Base-by-base conservation (phyloP, 2,888 invertebrate genomes). In the Ichneumon xanthorius region DNA sequence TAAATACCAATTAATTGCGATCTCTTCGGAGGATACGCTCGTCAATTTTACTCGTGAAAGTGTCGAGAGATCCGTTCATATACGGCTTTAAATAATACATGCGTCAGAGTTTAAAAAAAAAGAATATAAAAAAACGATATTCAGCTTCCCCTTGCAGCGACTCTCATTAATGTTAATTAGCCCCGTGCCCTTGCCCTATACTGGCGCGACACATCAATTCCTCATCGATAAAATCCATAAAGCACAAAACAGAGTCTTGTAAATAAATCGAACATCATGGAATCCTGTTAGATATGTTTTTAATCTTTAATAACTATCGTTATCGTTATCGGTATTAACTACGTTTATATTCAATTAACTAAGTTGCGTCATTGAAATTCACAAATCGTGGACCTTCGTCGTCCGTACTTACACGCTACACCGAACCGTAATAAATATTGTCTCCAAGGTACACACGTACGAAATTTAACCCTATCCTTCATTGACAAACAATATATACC, bases 401-500 rank as follows among this genome's bases (percentile, higher is more conserved):
- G 48, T 72, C 72, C 77, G n/a, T 55, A 48, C 67, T 79, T 67
- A 78, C 33, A 58, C 77, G 72, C 83, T 84, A 84, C 77, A 68
- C 80, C 83, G 71, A 86, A 81, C 85, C 82, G 82, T 87, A 86
- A 86, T 87, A 86, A 88, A 90, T 92, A 92, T 92, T 92, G 92
- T 92, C 92, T 89, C 89, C 89, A 86, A 90, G 89, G 88, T 92
- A 87, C 88, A 89, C 88, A 90, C 87, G 89, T 90, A 90, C 87
- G 91, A 91, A 91, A 92, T 89, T 89, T 89, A 87, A 88, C 85
- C 87, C 88, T 89, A 89, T 84, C 76, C 50, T 89, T 88, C 86
- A 89, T 89, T 88, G 89, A 91, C 89, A 88, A 88, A 88, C 85
- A 88, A 84, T 86, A 86, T 82, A 81, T 75, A 80, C 80, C 79